These are phyloP conservation scores for Atlantisia rogersi DNA, from an alignment of 2,113 vertebrate genomes.

Conservation along the genomic window DNA sequence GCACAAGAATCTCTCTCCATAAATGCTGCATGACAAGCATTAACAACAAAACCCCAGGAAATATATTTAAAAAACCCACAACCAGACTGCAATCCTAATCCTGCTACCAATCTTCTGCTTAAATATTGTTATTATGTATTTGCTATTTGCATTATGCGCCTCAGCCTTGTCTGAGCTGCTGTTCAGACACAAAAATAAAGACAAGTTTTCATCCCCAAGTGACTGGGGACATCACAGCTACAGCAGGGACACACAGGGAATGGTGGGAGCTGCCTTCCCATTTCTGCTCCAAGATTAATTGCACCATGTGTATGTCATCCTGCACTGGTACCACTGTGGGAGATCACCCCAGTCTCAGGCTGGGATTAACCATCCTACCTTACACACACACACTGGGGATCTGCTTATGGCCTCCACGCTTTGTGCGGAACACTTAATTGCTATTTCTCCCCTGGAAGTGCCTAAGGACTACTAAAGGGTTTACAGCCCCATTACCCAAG, in stretches of 20 bases:
- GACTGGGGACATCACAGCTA: not conserved
- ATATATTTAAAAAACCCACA: not conserved
- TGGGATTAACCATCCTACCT: not conserved
- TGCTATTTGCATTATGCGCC: not conserved
- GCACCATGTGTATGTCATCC: not conserved
- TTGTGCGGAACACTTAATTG: not conserved
- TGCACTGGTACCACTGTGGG: not conserved
- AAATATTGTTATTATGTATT: not conserved
- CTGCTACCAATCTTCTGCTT: not conserved
- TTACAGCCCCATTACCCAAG: not conserved
- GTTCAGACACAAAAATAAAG: not conserved
- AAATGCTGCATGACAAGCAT: not conserved
- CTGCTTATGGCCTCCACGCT: accelerated
- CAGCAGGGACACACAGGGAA: not conserved
- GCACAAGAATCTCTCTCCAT: not conserved
- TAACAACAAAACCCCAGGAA: constrained; percentile 19
- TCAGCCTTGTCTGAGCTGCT: constrained; percentile 1
- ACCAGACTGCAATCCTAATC: not conserved
- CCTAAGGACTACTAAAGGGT: not conserved
- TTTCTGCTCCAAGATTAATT: not conserved
- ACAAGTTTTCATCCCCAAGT: not conserved
- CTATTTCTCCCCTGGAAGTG: not conserved
- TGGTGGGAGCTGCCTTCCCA: not conserved
- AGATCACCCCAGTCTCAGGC: not conserved
- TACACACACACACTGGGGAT: accelerated